Base-by-base conservation (phyloP, 2,113 vertebrate species). In the Istiophorus platypterus region DNA sequence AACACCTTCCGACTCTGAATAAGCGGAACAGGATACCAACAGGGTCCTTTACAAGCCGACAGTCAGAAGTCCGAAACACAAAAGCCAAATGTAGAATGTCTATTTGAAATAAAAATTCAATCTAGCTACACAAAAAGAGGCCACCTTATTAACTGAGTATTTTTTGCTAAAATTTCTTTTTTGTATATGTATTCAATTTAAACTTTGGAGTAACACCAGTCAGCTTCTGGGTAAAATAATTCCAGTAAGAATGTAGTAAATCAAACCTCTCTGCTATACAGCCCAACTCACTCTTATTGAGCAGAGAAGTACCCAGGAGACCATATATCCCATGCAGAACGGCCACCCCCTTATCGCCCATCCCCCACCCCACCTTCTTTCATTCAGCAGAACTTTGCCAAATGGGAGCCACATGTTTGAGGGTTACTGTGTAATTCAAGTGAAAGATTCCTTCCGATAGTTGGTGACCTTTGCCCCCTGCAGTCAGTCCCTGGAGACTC, bases 341-440 rank as follows among this genome's bases (percentile, higher is more conserved):
- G 17, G 45, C n/a, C 74, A 52, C n/a, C 1, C 29, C 39, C 52
- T 57, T 18, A 20, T 9, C 49, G 22, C 45, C 47, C n/a, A 31
- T 69, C 56, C 76, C 71, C 34, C n/a, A 68, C 78, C 66, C 76
- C 64, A 89, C n/a, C n/a, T n/a, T n/a, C n/a, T n/a, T 93, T 92
- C 84, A 91, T 87, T 86, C 91, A 91, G 80, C 78, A 89, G 84
- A 69, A 71, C 85, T 85, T 85, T 86, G 58, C 76, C 66, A 89
- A 95, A 94, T 94, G 77, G 89, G 84, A 92, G 81, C 91, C 94
- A 95, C 83, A 93, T 94, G 94, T 93, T 91, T 72, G 69, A 74
- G 77, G 80, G 75, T 90, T 87, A 81, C 88, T 75, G 85, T 90
- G 80, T 89, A 92, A 88, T 90, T 90, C 82, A 85, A 92, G 89